Base-by-base conservation (phyloP, 2,797 vertebrate species). In the Cuculus canorus region DNA sequence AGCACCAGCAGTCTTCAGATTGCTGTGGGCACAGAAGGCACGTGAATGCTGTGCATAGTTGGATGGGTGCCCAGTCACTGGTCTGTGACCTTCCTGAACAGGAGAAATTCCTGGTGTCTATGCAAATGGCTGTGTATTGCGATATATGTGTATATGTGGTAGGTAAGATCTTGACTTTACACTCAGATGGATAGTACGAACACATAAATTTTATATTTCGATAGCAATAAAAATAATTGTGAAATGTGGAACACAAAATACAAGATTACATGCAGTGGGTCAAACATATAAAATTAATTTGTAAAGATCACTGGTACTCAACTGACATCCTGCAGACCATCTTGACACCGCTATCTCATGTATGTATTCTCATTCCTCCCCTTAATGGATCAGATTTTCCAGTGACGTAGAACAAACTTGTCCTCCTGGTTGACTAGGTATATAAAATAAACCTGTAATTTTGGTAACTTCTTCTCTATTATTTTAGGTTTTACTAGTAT, bases 281-380 rank as follows among this genome's bases (percentile, higher is more conserved):
- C 90, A 88, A 83, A 66, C 7, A 19, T 64, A 68, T 78, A 78
- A 82, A 85, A 90, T 90, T 82, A 4, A 86, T 92, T 92, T 72
- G 8, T 61, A 81, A 69, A 69, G 18, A 21, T 61, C 21, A 11
- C 63, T 79, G 66, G 13, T 47, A 23, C 22, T 54, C 3, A 3
- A 28, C n/a, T 78, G 52, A 45, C 65, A 43, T 83, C 37, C 13
- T 45, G n/a, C 39, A 84, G 63, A 27, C 28, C 53, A 50, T 79
- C 25, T 59, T 81, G 76, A 37, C 5, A 48, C 37, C 7, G 22
- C 45, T 69, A 11, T 10, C 22, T 92, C 80, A 52, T 48, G 11
- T 53, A 33, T 39, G 8, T 61, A 14, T 88, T 61, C 19, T 50
- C 17, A 70, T 88, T 65, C 43, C 16, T 83, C 7, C 8, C 14